Conservation (phyloP, 1,140 invertebrate genomes). For the Epicauta chinensis region DNA sequence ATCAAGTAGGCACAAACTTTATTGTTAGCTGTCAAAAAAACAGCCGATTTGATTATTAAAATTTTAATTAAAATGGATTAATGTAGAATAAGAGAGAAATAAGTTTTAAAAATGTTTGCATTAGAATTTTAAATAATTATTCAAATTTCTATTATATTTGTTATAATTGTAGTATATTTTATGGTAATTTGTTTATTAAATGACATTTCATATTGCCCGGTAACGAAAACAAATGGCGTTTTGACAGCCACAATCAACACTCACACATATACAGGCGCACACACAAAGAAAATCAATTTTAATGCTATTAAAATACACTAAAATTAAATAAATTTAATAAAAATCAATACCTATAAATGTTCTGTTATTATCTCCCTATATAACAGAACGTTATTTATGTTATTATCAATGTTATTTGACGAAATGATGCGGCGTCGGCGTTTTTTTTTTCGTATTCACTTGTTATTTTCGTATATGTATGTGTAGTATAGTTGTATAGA, state of each 20-base stretch:
- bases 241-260: constrained; percentile 18
- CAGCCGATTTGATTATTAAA: too few relatives aligned
- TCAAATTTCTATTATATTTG: neutral
- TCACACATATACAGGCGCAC: too few relatives aligned
- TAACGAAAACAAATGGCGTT: constrained; percentile 39
- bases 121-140: too few relatives aligned
- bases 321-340: neutral
- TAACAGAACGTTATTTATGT: neutral
- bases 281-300: too few relatives aligned
- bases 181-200: constrained; percentile 31
- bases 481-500: neutral
- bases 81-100: too few relatives aligned
- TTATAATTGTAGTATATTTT: neutral
- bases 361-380: neutral
- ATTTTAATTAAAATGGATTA: too few relatives aligned
- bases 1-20: too few relatives aligned
- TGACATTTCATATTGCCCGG: constrained; percentile 41
- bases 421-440: constrained; percentile 36
- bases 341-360: neutral
- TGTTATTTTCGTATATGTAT: neutral
- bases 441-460: constrained; percentile 19
- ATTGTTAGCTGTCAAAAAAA: too few relatives aligned
- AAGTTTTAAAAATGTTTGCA: too few relatives aligned
- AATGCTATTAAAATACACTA: neutral
- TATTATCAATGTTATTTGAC: constrained; percentile 15